Evolutionary conservation across 2,113 vertebrate species (phyloP), one percentile per base, ranked within the genome.

Genomic region (Colossoma macropomum): DNA sequence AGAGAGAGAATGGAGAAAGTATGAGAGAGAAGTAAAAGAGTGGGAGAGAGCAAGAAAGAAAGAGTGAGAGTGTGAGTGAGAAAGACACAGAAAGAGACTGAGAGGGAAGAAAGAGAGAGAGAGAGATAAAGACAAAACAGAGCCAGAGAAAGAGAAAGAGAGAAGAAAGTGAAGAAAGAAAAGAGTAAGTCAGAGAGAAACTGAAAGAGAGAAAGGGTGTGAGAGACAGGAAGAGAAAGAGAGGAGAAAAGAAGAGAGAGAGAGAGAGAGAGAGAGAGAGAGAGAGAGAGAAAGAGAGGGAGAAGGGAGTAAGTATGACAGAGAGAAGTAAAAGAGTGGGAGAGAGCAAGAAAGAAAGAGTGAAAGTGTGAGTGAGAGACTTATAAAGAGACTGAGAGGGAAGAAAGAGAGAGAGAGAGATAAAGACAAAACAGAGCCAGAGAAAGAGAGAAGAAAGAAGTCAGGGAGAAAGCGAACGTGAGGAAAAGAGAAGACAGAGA

Each of bases 191-290:
- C 2, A 59, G 30, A 59, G 52, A 59, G 48, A 59, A 19, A 56
- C 28, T n/a, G 54, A 59, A 7, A 59, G 54, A 23, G 19, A 27
- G 6, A 25, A n/a, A 62, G 0, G 1, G 12, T 10, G 5, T 19
- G 13, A 41, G n/a, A 11, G 82, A 81, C 80, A 80, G 69, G 86
- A 82, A 83, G 85, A 75, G 56, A 41, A 81, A 59, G 79, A 60
- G 80, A 78, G 60, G 83, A 84, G 25, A 54, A 38, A 63, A 1
- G 23, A 2, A n/a, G n/a, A 25, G n/a, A 25, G 10, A 27, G n/a
- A 27, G 59, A 27, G 1, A 27, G 25, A 60, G 23, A n/a, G 9
- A n/a, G 11, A 9, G 34, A 7, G 3, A 38, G 34, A 21, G 6
- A 56, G 19, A 56, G 6, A 56, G 52, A 17, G 2, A 21, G 19